Base-by-base conservation (phyloP, 1,140 invertebrate species). In the Cryptotermes secundus region DNA sequence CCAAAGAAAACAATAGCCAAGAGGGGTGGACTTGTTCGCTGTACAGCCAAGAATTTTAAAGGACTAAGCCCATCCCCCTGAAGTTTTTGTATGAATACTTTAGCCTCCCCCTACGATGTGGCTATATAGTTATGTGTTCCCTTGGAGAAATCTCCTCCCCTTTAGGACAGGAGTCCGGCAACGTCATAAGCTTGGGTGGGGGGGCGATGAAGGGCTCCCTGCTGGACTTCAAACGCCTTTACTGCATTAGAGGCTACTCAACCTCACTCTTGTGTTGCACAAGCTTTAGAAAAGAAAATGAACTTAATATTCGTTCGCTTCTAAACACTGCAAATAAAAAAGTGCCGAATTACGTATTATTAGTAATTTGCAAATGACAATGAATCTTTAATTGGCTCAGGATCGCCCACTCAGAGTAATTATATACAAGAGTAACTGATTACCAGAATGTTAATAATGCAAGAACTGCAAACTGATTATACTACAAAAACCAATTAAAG, bases 141-240 rank as follows among this genome's bases (percentile, higher is more conserved):
- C 59, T 72, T 72, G n/a, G 59, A 72, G 59, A 72, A 72, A 72
- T 72, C 59, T 31, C 26, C 59, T 72, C 59, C 59, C 59, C 59
- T 72, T 3, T 72, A 31, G 45, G 16, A 12, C 45, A 1, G 38
- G 16, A 16, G 7, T 31, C 59, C 26, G 4, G 26, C 4, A 72
- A 14, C 26, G 14, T 26, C 9, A n/a, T n/a, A 31, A 72, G 59
- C 14, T 31, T 31, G 59, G 59, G 31, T 26, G 59, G 16, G 26
- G 31, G 59, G 26, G 14, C 59, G 59, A 72, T 72, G 59, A 72
- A 72, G 31, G 59, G 0, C n/a, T 31, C 59, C 26, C 59, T 72
- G 59, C 19, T n/a, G 59, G 59, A 31, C 59, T 31, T 72, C 26
- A 1, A n/a, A 72, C 4, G 3, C 26, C 2, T n/a, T 14, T 26